phyloP scores from a whole-genome alignment of 2,888 invertebrate genomes.

The Drosophila neotestacea region DNA sequence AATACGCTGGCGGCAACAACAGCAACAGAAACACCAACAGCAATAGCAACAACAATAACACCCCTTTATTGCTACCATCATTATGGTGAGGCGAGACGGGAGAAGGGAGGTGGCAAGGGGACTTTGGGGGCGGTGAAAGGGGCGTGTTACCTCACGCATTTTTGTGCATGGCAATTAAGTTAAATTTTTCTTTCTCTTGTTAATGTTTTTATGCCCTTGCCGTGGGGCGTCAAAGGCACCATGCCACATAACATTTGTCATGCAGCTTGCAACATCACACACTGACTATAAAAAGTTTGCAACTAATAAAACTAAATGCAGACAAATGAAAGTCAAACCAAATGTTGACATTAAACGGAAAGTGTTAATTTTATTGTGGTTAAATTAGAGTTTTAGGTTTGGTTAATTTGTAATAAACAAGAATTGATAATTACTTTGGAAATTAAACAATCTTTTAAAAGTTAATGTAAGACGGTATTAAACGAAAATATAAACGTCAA shows the following conservation, averaged over 20 bases:
- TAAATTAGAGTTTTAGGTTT: no score
- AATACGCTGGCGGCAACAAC: constrained; percentile 51
- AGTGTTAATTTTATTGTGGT: not conserved
- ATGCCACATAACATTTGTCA: constrained; percentile 39
- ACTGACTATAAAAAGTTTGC: constrained; percentile 11
- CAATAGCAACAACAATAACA: constrained; percentile 54
- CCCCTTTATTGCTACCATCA: constrained; percentile 55
- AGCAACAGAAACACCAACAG: constrained; percentile 48
- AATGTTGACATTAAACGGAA: not conserved
- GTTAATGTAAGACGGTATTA: no score
- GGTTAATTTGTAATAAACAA: not conserved
- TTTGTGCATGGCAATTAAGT: constrained; percentile 74
- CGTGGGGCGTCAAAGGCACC: constrained; percentile 6
- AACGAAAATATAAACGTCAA: no score
- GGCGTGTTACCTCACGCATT: constrained; percentile 57
- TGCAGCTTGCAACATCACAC: constrained; percentile 35
- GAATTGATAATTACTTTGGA: not conserved
- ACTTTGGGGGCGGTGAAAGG: constrained; percentile 1
- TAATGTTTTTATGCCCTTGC: constrained; percentile 63
- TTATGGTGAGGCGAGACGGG: not conserved
- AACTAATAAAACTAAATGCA: constrained; percentile 10
- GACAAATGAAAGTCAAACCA: not conserved
- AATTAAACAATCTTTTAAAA: not conserved
- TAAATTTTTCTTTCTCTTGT: constrained; percentile 75
- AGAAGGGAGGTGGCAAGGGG: no score